phyloP scores from a whole-genome alignment of 2,797 vertebrate species.

The Percopsis omiscomaycus region DNA sequence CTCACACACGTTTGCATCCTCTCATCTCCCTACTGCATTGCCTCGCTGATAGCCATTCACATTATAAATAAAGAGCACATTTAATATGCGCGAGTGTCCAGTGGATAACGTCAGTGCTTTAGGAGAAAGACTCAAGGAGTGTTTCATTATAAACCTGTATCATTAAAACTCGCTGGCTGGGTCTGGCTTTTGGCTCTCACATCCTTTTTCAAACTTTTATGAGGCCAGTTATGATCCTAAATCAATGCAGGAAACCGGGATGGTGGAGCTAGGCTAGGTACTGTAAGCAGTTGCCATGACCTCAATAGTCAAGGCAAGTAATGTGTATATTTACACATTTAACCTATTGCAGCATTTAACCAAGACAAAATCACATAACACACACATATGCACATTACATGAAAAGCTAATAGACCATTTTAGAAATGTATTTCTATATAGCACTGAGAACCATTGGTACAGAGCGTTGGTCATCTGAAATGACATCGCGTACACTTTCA shows the following conservation, averaged over 20 bases:
- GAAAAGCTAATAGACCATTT: no score
- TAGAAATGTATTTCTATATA: no score
- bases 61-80: conserved; percentile 73
- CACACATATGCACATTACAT: no score
- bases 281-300: conserved; percentile 39
- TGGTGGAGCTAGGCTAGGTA: conserved; percentile 45
- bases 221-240: conserved; percentile 65
- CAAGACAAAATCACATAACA: no score
- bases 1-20: conserved; percentile 24
- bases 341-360: neutral
- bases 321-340: conserved; percentile 27
- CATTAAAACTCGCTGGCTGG: conserved; percentile 74
- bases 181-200: conserved; percentile 69
- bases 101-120: conserved; percentile 77
- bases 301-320: conserved; percentile 34
- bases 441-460: no score
- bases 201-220: conserved; percentile 61
- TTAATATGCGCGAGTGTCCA: conserved; percentile 70
- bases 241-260: conserved; percentile 61
- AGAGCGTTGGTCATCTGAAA: neutral
- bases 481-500: neutral
- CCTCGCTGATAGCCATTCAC: conserved; percentile 63
- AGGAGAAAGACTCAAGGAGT: conserved; percentile 73
- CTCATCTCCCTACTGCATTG: conserved; percentile 27
- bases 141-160: conserved; percentile 81